Evolutionary conservation across 2,888 invertebrate genomes (phyloP), one percentile per base, ranked within the genome.

Genomic region (Lagria hirta): DNA sequence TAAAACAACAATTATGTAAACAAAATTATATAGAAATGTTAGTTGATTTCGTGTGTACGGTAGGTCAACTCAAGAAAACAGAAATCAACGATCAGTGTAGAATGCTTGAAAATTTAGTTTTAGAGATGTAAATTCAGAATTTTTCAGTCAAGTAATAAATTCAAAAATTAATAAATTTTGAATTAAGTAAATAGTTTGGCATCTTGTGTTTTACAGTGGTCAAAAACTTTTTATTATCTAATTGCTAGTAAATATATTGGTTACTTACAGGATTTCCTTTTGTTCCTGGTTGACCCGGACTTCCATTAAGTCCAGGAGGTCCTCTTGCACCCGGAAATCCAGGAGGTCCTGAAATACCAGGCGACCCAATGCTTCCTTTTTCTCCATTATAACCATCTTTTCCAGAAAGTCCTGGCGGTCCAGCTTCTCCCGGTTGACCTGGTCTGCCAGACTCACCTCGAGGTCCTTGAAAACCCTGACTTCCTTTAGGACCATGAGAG

Each of bases 241-340:
- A 12, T 5, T 17, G n/a, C n/a, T n/a, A n/a, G n/a, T 23, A 15
- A 28, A 38, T 8, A 1, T 26, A 13, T n/a, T 11, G 2, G 2
- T 5, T 18, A 65, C 72, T 72, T 74, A 85, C 86, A 30, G 81
- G 80, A 67, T 79, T 80, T 60, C 90, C 90, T 72, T 90, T 89
- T 4, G 79, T 70, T 11, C 91, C 91, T 17, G 82, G 77, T 46
- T 80, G 73, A 3, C 91, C 90, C 2, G 84, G 76, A 62, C 81
- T 85, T 15, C 90, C 90, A 22, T 83, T 68, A 26, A 82, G 64
- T 15, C 90, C 91, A 2, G 88, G 85, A 2, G 82, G 79, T 6
- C 91, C 91, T 57, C 88, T 75, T 1, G 84, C 80, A 11, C 91
- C 91, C 0, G 88, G 88, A 65, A 89, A 89, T 2, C 92, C 93